Percentiles rank a stretch among this genome's conserved stretches.
Evolutionary conservation across 2,888 invertebrate species (phyloP).

Genomic region (Hirtodrosophila duncani): DNA sequence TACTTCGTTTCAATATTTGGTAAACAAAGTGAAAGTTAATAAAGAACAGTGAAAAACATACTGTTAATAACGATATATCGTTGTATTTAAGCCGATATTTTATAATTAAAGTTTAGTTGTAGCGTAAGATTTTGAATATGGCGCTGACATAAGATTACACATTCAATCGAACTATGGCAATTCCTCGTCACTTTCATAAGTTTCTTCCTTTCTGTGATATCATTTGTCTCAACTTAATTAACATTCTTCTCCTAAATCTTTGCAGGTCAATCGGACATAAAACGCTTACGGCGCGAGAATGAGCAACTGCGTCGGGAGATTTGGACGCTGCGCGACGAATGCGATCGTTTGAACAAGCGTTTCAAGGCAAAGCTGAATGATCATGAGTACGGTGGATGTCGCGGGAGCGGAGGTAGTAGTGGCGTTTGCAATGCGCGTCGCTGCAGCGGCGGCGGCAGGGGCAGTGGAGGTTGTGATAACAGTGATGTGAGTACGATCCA

Average conservation of each 20-base stretch:
- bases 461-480: constrained; percentile 69
- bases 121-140: too few species aligned
- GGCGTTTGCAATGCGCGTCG: constrained; percentile 45
- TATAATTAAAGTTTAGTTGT: too few species aligned
- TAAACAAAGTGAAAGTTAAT: too few species aligned
- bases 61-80: too few species aligned
- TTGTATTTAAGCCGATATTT: too few species aligned
- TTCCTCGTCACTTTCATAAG: too few species aligned
- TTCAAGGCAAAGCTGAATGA: constrained; percentile 81
- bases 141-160: too few species aligned
- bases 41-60: too few species aligned
- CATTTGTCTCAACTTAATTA: background rate
- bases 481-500: constrained; percentile 66
- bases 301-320: constrained; percentile 92
- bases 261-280: constrained; percentile 91
- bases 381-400: constrained; percentile 63
- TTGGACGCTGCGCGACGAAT: constrained; percentile 91
- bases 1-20: too few species aligned
- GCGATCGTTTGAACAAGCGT: constrained; percentile 90
- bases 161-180: too few species aligned
- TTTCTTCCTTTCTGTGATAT: background rate
- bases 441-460: constrained; percentile 56
- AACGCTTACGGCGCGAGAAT: constrained; percentile 91
- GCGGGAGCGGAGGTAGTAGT: constrained; percentile 65
- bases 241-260: background rate